Percentiles rank a stretch among this genome's conserved stretches.
phyloP scores from a whole-genome alignment of 2,113 vertebrate genomes.

The Myanophis thanlyinensis region DNA sequence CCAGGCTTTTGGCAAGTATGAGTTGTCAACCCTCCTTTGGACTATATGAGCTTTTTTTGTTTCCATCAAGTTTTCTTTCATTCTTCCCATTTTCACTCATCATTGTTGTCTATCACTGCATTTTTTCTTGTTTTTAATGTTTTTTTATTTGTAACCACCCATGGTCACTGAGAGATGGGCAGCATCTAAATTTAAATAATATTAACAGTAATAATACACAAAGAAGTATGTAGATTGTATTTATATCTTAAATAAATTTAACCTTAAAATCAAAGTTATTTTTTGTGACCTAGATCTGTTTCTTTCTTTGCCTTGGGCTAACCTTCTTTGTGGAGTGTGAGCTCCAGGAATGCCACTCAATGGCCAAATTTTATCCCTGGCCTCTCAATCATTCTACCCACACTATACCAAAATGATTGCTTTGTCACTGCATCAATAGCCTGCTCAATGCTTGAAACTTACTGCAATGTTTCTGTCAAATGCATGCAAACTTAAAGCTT shows the following conservation, averaged over 20 bases:
- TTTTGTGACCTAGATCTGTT: background rate
- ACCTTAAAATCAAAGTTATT: background rate
- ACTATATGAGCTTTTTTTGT: background rate
- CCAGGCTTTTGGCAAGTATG: background rate
- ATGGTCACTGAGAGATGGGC: background rate
- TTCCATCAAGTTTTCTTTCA: background rate
- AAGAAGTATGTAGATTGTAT: background rate
- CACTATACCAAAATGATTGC: background rate
- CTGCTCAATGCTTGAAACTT: slow-evolving; percentile 10
- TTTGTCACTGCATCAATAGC: background rate
- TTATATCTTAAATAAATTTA: background rate
- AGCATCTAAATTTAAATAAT: background rate
- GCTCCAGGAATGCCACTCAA: background rate
- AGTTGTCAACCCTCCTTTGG: background rate
- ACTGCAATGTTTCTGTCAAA: background rate
- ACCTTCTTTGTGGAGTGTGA: background rate
- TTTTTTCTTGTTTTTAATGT: background rate
- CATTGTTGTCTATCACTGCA: background rate
- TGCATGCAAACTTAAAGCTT: background rate
- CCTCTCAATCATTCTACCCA: background rate
- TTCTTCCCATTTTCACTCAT: background rate
- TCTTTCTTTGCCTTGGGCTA: background rate
- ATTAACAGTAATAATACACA: background rate
- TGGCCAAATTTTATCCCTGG: background rate
- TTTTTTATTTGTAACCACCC: background rate